Evolutionary conservation across 2,797 vertebrate genomes (phyloP).

Genomic region (Gambelia wislizenii): DNA sequence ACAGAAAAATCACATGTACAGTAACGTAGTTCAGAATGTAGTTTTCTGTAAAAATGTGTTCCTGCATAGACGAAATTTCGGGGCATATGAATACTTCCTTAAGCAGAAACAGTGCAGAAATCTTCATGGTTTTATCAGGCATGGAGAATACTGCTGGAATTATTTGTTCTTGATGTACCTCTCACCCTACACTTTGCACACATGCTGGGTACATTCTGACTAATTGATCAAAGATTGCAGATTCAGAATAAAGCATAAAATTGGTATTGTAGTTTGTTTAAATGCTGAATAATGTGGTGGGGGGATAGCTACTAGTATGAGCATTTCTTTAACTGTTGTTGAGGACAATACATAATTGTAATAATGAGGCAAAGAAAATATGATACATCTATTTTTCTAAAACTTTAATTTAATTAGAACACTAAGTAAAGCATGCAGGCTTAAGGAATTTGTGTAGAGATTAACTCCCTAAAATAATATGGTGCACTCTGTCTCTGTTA

Average conservation of each 20-base stretch:
- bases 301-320: not conserved
- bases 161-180: too few species aligned
- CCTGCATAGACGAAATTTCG: too few species aligned
- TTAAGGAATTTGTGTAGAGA: constrained; percentile 59
- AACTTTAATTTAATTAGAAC: constrained; percentile 46
- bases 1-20: too few species aligned
- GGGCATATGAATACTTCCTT: too few species aligned
- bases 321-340: not conserved
- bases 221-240: not conserved
- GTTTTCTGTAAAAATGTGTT: too few species aligned
- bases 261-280: constrained; percentile 15
- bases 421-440: constrained; percentile 41
- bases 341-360: not conserved
- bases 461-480: constrained; percentile 48
- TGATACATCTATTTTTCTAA: constrained; percentile 29
- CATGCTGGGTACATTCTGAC: not conserved
- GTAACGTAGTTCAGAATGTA: too few species aligned
- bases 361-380: constrained; percentile 20
- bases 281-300: not conserved
- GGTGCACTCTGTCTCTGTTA: constrained; percentile 52
- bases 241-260: not conserved
- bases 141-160: too few species aligned
- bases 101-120: too few species aligned
- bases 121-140: too few species aligned
- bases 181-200: not conserved